Percentiles rank a stretch among this genome's conserved stretches.
Conservation (phyloP, 2,888 invertebrate species). For the Gastrophysa polygoni region DNA sequence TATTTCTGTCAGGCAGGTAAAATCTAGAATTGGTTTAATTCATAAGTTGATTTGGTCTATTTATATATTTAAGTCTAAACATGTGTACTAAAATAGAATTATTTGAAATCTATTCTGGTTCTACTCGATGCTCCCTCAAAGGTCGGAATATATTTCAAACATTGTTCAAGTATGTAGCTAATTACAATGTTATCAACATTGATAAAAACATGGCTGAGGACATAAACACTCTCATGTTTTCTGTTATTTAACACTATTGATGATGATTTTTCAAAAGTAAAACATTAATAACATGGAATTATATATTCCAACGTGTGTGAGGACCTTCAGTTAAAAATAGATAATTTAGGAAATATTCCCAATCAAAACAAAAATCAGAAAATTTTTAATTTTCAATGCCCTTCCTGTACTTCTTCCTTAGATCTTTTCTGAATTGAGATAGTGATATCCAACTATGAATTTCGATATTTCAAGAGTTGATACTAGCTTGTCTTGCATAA, state of each 20-base stretch:
- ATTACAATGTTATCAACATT: background rate
- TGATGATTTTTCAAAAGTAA: too few species aligned
- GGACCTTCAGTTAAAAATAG: too few species aligned
- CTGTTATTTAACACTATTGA: background rate
- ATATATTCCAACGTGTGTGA: too few species aligned
- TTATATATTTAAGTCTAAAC: constrained; percentile 32
- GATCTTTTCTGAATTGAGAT: too few species aligned
- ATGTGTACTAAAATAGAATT: constrained; percentile 27
- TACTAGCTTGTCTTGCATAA: too few species aligned
- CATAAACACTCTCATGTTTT: background rate
- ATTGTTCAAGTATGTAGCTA: constrained; percentile 4
- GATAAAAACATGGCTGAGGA: background rate
- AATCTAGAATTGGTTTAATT: constrained; percentile 21
- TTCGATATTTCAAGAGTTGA: too few species aligned
- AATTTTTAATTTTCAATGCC: too few species aligned
- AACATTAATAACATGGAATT: too few species aligned
- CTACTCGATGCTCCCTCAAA: constrained; percentile 19
- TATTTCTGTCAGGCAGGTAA: background rate
- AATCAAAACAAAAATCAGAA: too few species aligned
- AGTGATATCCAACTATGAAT: too few species aligned
- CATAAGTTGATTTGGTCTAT: constrained; percentile 27
- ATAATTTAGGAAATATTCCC: too few species aligned
- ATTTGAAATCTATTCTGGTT: constrained; percentile 23
- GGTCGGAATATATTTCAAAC: constrained; percentile 22
- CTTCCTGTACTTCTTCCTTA: too few species aligned